phyloP scores from a whole-genome alignment of 2,113 vertebrate species.

The Chiloscyllium plagiosum region DNA sequence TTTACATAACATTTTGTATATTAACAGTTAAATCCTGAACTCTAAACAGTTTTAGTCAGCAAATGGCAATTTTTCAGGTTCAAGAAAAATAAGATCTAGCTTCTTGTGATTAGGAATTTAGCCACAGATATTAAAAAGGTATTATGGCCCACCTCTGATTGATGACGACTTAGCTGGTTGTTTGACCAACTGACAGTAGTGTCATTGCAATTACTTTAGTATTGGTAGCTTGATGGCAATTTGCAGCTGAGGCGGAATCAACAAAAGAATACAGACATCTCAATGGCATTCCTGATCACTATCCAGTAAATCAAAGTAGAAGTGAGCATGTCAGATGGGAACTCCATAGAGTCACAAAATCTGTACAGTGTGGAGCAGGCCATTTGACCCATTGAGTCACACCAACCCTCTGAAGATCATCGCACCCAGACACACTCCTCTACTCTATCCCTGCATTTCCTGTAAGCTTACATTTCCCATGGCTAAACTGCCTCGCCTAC shows the following conservation, averaged over 20 bases:
- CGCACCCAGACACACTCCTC: too few species aligned
- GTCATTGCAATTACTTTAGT: neutral
- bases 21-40: neutral
- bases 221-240: neutral
- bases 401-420: too few species aligned
- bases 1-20: neutral
- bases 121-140: neutral
- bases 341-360: neutral
- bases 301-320: neutral
- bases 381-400: too few species aligned
- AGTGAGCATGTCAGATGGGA: neutral
- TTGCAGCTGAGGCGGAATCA: neutral
- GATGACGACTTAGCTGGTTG: neutral
- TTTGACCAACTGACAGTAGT: neutral
- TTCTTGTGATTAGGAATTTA: neutral
- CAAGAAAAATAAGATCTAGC: neutral
- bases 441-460: too few species aligned
- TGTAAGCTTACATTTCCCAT: too few species aligned
- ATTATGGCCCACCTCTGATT: neutral
- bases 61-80: neutral
- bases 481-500: too few species aligned
- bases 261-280: neutral
- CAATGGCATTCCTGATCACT: neutral
- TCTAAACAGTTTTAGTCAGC: neutral
- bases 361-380: too few species aligned